Percentiles rank a stretch among this genome's conserved stretches.
Conservation (phyloP, 2,113 vertebrate genomes). For the Caracal caracal region DNA sequence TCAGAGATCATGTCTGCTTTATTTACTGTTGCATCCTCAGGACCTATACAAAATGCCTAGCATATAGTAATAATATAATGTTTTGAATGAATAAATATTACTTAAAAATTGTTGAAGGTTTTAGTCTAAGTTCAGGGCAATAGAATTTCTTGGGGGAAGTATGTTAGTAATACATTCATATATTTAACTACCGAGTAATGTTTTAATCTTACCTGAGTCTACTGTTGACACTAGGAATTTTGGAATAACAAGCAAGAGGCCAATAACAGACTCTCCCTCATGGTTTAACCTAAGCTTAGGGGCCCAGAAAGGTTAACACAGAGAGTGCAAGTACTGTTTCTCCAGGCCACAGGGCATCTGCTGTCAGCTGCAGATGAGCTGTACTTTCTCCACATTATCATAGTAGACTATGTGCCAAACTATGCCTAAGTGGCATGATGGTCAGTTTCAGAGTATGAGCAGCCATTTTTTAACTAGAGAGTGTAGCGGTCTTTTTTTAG, state of each 20-base stretch:
- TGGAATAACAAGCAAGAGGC: not conserved
- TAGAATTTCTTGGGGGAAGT: not conserved
- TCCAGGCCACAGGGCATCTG: not conserved
- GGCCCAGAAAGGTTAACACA: not conserved
- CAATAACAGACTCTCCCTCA: not conserved
- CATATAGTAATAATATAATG: not conserved
- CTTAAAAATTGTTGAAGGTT: constrained; percentile 3
- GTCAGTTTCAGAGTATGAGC: not conserved
- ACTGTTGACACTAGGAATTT: not conserved
- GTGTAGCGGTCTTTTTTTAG: not conserved
- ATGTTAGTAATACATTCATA: not conserved
- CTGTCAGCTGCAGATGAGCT: not conserved
- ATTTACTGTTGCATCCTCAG: not conserved
- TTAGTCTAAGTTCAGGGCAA: not conserved
- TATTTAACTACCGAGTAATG: not conserved
- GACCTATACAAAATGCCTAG: not conserved
- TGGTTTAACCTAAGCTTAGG: not conserved
- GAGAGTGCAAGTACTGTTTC: not conserved
- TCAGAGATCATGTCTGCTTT: not conserved
- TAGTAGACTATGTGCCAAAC: too few relatives aligned
- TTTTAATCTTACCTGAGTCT: constrained; percentile 31
- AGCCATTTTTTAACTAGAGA: not conserved
- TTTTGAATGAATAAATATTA: constrained; percentile 28
- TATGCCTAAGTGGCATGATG: not conserved
- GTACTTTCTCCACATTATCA: not conserved